Conservation (phyloP, 2,113 vertebrate species). For the Pyrgilauda ruficollis region DNA sequence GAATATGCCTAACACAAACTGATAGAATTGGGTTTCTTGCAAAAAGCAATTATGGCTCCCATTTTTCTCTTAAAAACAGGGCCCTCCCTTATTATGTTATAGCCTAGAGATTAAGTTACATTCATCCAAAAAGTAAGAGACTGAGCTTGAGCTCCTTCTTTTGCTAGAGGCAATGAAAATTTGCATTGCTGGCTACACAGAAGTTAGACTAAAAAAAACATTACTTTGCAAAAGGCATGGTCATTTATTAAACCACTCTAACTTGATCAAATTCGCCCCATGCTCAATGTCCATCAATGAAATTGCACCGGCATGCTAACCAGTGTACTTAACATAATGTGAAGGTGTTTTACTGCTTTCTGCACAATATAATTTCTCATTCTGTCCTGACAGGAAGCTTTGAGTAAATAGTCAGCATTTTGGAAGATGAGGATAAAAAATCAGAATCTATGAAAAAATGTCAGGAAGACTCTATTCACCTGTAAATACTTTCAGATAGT, state of each 20-base stretch:
- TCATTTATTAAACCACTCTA: constrained; percentile 21
- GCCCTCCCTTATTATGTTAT: not conserved
- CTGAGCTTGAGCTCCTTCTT: not conserved
- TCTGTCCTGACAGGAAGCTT: not conserved
- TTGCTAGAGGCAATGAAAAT: constrained; percentile 48
- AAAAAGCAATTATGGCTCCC: not conserved
- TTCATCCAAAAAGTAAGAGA: constrained; percentile 9
- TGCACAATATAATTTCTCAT: constrained; percentile 32
- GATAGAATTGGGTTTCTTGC: not conserved
- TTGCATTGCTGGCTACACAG: not conserved
- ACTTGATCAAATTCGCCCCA: constrained; percentile 15
- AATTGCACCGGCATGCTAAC: not conserved
- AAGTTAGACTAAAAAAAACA: not conserved
- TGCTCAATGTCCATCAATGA: constrained; percentile 17
- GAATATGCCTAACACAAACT: not conserved
- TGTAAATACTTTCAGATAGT: constrained; percentile 2
- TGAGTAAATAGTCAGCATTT: constrained; percentile 29
- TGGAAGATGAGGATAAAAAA: not conserved
- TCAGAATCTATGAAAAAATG: not conserved
- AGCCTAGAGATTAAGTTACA: not conserved
- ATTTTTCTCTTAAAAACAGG: not conserved
- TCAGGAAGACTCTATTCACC: not conserved
- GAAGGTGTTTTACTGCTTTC: constrained; percentile 29
- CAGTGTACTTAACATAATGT: constrained; percentile 34
- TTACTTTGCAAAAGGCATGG: constrained; percentile 1